phyloP scores from a whole-genome alignment of 2,888 invertebrate species.

The Pseudococcus longispinus region DNA sequence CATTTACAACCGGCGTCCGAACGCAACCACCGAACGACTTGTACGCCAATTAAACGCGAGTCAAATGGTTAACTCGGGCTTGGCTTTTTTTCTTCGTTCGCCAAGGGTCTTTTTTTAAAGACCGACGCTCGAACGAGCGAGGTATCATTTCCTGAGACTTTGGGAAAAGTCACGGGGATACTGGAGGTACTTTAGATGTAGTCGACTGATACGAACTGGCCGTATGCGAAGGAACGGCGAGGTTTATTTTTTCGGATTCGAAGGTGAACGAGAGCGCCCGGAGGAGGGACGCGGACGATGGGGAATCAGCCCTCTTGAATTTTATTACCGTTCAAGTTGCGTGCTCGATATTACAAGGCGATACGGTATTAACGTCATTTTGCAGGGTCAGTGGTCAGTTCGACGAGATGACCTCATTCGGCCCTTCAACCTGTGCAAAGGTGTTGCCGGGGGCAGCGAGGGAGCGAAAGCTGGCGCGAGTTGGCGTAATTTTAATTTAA shows the following conservation, averaged over 20 bases:
- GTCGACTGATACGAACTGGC: background rate
- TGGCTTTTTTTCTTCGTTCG: background rate
- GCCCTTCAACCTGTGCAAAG: background rate
- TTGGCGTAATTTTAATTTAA: constrained; percentile 48
- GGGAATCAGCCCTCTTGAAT: background rate
- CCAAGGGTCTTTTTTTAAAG: background rate
- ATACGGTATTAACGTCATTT: constrained; percentile 39
- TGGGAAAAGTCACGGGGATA: background rate
- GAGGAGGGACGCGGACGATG: background rate
- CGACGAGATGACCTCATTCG: constrained; percentile 48
- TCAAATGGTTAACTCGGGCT: background rate
- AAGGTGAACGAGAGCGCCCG: background rate
- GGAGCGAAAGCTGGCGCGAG: background rate
- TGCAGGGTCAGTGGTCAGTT: constrained; percentile 55
- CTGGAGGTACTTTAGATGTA: constrained; percentile 40
- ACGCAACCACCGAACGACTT: background rate
- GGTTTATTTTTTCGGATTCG: background rate
- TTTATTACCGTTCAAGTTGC: constrained; percentile 38
- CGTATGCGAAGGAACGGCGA: constrained; percentile 5
- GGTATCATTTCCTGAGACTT: constrained; percentile 36
- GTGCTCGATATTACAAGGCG: constrained; percentile 34
- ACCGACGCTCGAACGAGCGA: background rate
- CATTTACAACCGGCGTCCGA: background rate
- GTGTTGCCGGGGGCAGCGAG: background rate
- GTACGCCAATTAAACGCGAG: background rate